Conservation (phyloP, 1,140 invertebrate genomes). For the Euglossa dilemma region DNA sequence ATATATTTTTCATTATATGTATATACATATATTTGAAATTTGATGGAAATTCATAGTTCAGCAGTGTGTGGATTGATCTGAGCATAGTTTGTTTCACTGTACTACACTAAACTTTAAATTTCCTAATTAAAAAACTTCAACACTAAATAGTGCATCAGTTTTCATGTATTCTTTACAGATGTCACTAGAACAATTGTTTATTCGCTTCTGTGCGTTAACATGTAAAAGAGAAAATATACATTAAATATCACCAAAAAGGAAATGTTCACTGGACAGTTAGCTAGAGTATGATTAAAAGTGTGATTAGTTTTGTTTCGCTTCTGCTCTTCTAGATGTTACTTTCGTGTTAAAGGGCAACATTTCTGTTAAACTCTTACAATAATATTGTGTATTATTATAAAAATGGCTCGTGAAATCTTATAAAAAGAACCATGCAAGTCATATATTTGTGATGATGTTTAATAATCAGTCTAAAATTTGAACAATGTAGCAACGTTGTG, state of each 20-base stretch:
- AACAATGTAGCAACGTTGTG: constrained; percentile 69
- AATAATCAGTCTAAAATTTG: constrained; percentile 70
- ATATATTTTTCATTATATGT: neutral
- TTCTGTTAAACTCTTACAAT: constrained; percentile 27
- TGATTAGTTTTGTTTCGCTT: neutral
- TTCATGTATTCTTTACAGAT: constrained; percentile 3
- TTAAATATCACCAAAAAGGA: constrained; percentile 3
- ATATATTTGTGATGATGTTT: constrained; percentile 59
- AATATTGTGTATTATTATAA: constrained; percentile 50
- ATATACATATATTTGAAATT: neutral
- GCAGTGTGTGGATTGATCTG: constrained; percentile 17
- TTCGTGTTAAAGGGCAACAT: neutral
- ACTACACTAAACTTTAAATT: constrained; percentile 35
- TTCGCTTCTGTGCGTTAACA: constrained; percentile 38
- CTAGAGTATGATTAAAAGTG: neutral
- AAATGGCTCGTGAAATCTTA: constrained; percentile 52
- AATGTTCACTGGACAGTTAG: constrained; percentile 3
- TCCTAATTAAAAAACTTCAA: constrained; percentile 41
- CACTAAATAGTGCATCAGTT: constrained; percentile 3
- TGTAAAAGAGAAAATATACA: constrained; percentile 8
- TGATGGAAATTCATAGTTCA: constrained; percentile 13
- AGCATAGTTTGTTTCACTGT: constrained; percentile 26
- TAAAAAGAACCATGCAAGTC: constrained; percentile 57
- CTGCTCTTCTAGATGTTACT: neutral
- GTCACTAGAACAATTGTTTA: constrained; percentile 6